Conservation (phyloP, 2,888 invertebrate species). For the Pristionchus exspectatus region DNA sequence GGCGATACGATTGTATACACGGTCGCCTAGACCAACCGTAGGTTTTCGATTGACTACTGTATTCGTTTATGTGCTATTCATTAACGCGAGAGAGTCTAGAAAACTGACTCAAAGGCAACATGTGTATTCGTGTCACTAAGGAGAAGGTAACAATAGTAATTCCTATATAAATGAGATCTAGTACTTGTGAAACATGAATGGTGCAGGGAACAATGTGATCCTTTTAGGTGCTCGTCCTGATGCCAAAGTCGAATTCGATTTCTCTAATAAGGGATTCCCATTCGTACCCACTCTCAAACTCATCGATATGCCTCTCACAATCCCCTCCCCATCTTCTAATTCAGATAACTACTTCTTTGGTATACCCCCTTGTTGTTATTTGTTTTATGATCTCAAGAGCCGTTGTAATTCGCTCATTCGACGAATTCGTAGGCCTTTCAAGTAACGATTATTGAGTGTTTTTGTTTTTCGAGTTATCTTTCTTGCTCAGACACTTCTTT, state of each 20-base stretch:
- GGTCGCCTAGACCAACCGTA: conserved; percentile 57
- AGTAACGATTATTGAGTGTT: neutral
- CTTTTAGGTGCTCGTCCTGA: conserved; percentile 46
- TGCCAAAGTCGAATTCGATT: conserved; percentile 49
- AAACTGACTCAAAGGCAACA: too few species aligned
- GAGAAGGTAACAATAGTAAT: too few species aligned
- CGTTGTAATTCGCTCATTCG: conserved; percentile 30
- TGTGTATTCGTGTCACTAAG: too few species aligned
- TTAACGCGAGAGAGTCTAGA: too few species aligned
- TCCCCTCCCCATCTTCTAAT: neutral
- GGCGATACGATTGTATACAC: conserved; percentile 65
- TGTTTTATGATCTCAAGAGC: conserved; percentile 7
- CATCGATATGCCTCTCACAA: neutral
- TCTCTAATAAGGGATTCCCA: conserved; percentile 49
- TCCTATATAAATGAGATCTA: too few species aligned
- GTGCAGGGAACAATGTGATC: neutral
- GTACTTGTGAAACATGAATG: neutral
- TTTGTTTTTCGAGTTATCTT: neutral
- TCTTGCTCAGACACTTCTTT: neutral
- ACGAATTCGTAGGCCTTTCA: conserved; percentile 9
- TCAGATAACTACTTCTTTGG: neutral
- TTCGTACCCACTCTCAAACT: conserved; percentile 49
- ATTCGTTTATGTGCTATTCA: too few species aligned
- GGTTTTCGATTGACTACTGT: neutral
- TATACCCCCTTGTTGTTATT: neutral